Evolutionary conservation across 2,113 vertebrate genomes (phyloP).

Genomic region (Malurus alboscapulatus): DNA sequence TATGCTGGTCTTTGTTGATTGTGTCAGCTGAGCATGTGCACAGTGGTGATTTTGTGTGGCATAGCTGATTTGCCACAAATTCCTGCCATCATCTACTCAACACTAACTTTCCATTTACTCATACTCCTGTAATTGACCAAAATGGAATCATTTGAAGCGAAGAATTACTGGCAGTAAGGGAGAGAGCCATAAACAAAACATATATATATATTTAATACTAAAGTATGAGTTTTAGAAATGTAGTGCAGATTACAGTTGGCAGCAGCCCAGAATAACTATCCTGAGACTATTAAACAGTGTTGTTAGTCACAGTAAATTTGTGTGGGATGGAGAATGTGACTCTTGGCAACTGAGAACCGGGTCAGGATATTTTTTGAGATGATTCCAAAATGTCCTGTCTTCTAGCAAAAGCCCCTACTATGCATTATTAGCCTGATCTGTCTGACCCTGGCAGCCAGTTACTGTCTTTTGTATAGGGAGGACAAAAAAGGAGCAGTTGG

Average conservation of each 20-base stretch:
- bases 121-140: neutral
- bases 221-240: neutral
- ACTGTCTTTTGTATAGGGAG: accelerated
- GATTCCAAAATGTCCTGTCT: neutral
- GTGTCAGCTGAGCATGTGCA: accelerated
- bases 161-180: neutral
- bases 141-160: neutral
- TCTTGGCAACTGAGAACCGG: neutral
- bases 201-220: neutral
- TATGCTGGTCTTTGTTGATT: neutral
- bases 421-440: neutral
- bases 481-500: neutral
- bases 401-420: neutral
- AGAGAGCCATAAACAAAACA: neutral
- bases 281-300: neutral
- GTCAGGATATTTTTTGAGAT: neutral
- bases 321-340: neutral
- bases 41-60: neutral
- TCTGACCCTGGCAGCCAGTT: neutral
- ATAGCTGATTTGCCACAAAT: neutral
- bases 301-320: neutral
- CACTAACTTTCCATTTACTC: neutral
- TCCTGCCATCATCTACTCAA: neutral
- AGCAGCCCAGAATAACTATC: neutral
- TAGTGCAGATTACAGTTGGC: slow-evolving; percentile 1